These are phyloP conservation scores for Gordius sp. DNA, from an alignment of 2,888 invertebrate genomes.

Conservation along the genomic window DNA sequence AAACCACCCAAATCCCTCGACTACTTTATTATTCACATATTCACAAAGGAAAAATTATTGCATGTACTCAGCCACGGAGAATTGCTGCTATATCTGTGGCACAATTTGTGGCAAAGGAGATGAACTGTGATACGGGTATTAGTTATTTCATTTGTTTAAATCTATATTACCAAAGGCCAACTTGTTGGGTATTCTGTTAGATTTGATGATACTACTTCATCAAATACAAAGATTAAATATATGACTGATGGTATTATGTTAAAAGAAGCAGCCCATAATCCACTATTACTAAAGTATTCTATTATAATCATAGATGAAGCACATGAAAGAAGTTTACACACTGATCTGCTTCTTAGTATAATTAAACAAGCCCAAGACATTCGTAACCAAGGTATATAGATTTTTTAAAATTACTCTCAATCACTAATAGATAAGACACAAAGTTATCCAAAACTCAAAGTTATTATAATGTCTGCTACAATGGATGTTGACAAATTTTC, in stretches of 20 bases:
- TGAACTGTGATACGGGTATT: conserved; percentile 21
- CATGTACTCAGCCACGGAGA: conserved; percentile 66
- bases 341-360: conserved; percentile 63
- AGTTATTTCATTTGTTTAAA: neutral
- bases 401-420: neutral
- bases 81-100: conserved; percentile 51
- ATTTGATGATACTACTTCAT: conserved; percentile 31
- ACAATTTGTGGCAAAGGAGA: conserved; percentile 23
- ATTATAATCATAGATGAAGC: conserved; percentile 34
- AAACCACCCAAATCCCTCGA: conserved; percentile 82
- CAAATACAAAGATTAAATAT: conserved; percentile 37
- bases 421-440: conserved; percentile 34
- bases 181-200: conserved; percentile 57
- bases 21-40: conserved; percentile 23
- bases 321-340: conserved; percentile 68
- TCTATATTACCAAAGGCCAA: neutral
- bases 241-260: conserved; percentile 85
- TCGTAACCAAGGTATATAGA: neutral
- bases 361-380: conserved; percentile 20
- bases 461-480: conserved; percentile 78
- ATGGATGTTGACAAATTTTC: conserved; percentile 74
- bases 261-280: conserved; percentile 77
- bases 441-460: conserved; percentile 44
- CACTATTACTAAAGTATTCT: conserved; percentile 53
- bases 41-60: conserved; percentile 45